Evolutionary conservation across 2,888 invertebrate genomes (phyloP).

Genomic region (Netelia fuscicornis): DNA sequence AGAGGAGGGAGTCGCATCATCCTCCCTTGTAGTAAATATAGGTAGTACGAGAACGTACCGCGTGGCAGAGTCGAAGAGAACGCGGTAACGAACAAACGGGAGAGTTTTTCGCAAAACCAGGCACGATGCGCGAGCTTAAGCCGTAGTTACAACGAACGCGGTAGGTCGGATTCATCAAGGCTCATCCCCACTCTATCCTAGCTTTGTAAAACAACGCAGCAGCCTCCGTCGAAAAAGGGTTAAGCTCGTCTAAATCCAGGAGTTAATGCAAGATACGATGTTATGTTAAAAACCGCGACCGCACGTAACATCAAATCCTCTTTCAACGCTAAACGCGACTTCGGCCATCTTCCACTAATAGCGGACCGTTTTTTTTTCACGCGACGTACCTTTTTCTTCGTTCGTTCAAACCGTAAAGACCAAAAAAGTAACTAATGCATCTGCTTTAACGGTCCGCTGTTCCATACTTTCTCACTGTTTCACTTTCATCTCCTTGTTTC

Average conservation of each 20-base stretch:
- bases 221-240: constrained; percentile 33
- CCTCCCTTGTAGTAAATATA: constrained; percentile 18
- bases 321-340: constrained; percentile 1
- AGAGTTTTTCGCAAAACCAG: constrained; percentile 47
- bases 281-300: neutral
- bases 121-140: constrained; percentile 44
- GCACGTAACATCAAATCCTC: constrained; percentile 29
- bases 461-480: constrained; percentile 1
- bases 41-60: neutral
- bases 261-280: constrained; percentile 42
- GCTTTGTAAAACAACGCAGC: constrained; percentile 28
- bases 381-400: neutral
- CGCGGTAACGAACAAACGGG: constrained; percentile 25
- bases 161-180: constrained; percentile 54
- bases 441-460: neutral
- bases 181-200: constrained; percentile 15
- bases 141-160: constrained; percentile 49
- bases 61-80: constrained; percentile 11
- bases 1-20: constrained; percentile 25
- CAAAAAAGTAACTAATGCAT: neutral
- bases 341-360: neutral
- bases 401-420: neutral
- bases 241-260: constrained; percentile 47
- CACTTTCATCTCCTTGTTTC: neutral
- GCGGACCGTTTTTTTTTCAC: neutral